These are phyloP conservation scores for Andrena fulva DNA, from an alignment of 2,888 invertebrate species.

Conservation along the genomic window DNA sequence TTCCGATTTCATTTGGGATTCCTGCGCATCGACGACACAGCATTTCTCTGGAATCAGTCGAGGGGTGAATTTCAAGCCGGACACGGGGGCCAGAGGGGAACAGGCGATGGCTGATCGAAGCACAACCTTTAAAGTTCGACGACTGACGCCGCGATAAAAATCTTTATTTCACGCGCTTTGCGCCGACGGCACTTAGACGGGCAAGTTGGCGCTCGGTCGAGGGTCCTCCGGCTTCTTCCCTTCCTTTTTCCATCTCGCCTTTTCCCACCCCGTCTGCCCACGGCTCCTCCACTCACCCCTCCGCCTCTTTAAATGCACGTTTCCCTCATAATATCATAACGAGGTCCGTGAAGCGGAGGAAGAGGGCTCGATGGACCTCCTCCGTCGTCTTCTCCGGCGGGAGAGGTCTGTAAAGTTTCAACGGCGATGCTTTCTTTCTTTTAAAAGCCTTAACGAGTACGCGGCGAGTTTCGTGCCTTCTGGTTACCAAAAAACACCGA, in stretches of 20 bases:
- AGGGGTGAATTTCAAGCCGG: background rate
- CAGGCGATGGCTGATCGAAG: slow-evolving; percentile 39
- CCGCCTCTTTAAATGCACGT: slow-evolving; percentile 63
- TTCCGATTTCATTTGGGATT: background rate
- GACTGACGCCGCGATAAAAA: slow-evolving; percentile 64
- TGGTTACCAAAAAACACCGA: slow-evolving; percentile 51
- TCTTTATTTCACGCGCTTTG: slow-evolving; percentile 66
- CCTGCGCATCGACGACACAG: background rate
- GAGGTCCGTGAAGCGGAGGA: slow-evolving; percentile 56
- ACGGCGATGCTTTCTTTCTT: slow-evolving; percentile 64
- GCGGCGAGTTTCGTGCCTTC: slow-evolving; percentile 38
- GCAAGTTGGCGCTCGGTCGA: slow-evolving; percentile 51
- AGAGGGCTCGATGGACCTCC: slow-evolving; percentile 45
- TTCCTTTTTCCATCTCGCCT: slow-evolving; percentile 17
- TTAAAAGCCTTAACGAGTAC: slow-evolving; percentile 68
- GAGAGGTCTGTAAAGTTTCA: slow-evolving; percentile 67
- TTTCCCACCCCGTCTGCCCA: background rate
- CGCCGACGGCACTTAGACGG: slow-evolving; percentile 62
- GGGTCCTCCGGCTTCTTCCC: slow-evolving; percentile 39
- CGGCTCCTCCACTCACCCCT: background rate
- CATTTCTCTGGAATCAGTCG: background rate
- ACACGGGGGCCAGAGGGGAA: background rate
- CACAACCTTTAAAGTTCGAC: slow-evolving; percentile 58
- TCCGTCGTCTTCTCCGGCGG: slow-evolving; percentile 24
- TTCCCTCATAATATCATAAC: slow-evolving; percentile 72